Evolutionary conservation across 1,140 invertebrate genomes (phyloP).

Genomic region (Drosophila pruinosa): DNA sequence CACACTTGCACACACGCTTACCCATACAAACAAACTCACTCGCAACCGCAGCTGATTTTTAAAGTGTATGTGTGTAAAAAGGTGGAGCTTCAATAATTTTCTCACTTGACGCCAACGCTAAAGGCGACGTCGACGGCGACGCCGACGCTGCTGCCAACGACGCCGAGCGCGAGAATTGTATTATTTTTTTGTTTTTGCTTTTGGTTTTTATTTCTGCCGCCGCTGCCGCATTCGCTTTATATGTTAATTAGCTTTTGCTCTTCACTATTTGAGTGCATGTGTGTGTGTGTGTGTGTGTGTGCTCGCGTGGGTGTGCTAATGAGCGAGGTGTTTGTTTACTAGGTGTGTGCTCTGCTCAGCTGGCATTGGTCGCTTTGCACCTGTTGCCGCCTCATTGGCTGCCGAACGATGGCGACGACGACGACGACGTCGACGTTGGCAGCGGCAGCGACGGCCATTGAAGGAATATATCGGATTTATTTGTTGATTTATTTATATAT

Average conservation of each 20-base stretch:
- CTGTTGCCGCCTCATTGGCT: slow-evolving; percentile 71
- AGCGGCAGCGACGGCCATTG: slow-evolving; percentile 32
- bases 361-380: slow-evolving; percentile 56
- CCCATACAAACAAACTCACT: slow-evolving; percentile 9
- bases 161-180: slow-evolving; percentile 29
- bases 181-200: slow-evolving; percentile 27
- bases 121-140: neutral
- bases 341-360: slow-evolving; percentile 60
- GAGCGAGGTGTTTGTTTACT: slow-evolving; percentile 55
- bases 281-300: slow-evolving; percentile 5
- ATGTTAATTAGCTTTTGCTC: slow-evolving; percentile 73
- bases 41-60: slow-evolving; percentile 10
- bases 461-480: neutral
- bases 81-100: slow-evolving; percentile 78
- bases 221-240: slow-evolving; percentile 56
- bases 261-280: neutral
- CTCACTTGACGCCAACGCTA: slow-evolving; percentile 61
- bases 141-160: neutral
- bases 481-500: too few relatives aligned
- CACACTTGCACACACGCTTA: neutral
- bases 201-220: slow-evolving; percentile 25
- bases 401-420: neutral
- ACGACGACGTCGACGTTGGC: neutral
- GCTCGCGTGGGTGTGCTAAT: slow-evolving; percentile 67
- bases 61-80: slow-evolving; percentile 62